Evolutionary conservation across 2,888 invertebrate species (phyloP), one percentile per base, ranked within the genome.

Genomic region (Nudaria mundana): DNA sequence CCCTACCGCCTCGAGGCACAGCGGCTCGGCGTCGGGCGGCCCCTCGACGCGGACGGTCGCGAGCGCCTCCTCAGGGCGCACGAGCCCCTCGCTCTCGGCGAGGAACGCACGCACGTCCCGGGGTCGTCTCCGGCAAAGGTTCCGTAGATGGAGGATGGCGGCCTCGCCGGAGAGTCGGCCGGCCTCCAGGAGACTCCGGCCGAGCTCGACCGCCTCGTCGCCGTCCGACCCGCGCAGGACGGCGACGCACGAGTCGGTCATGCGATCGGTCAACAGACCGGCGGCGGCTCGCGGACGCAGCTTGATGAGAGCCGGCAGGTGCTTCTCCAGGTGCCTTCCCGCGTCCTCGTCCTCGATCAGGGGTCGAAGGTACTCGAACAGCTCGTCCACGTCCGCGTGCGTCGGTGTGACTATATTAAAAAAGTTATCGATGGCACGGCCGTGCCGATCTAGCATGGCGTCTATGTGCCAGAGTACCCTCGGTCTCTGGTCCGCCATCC

Each of bases 51-150:
- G 71, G 25, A 87, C 73, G 10, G 76, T 62, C 3, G 54, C 52
- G 11, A 88, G 61, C 20, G 88, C 86, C 11, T 81, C 78, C 52
- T 88, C 88, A 7, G 88, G 89, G 0, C 81, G 70, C 5, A 88
- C 69, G 18, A 73, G 49, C 3, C 85, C 81, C 3, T 73, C 63
- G 36, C 82, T 69, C 14, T 72, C 67, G 4, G 44, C 41, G 4
- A 89, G 60, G 42, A 87, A 87, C 0, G 48, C 42, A 13, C 68
- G 66, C 18, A 80, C 85, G 4, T 62, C 61, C 3, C 35, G 35
- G 1, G 84, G 80, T 0, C 71, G 64, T 14, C 48, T 44, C 2
- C 50, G 51, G 51, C 86, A 84, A 23, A 85, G 64, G 23, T 68
- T 66, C 22, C 76, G 71, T 38, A 87, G 56, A 36, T 85, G 73